Percentiles rank a stretch among this genome's conserved stretches.
Conservation (phyloP, 2,888 invertebrate genomes). For the Limnephilus marmoratus region DNA sequence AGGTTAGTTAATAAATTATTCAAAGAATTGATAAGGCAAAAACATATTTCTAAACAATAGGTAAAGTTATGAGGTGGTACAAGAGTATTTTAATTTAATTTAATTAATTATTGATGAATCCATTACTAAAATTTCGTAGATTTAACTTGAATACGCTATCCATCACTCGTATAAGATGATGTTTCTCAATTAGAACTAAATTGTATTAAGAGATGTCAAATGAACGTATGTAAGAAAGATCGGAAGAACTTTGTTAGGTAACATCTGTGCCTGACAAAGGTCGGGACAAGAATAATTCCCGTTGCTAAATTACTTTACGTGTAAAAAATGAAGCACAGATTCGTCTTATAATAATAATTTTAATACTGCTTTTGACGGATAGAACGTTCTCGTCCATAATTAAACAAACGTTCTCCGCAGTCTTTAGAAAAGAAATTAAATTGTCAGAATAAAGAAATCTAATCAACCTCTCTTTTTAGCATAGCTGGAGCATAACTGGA, state of each 20-base stretch:
- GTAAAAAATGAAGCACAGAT: conserved; percentile 22
- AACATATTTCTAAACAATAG: too few species aligned
- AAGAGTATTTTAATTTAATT: too few species aligned
- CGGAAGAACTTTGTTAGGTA: background rate
- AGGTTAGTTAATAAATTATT: too few species aligned
- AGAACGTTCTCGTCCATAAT: background rate
- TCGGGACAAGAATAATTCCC: conserved; percentile 20
- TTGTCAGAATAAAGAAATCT: background rate
- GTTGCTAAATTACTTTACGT: background rate
- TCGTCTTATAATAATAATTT: conserved; percentile 24
- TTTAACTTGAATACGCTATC: background rate
- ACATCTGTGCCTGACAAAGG: conserved; percentile 44
- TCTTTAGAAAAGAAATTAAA: background rate
- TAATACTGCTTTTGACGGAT: conserved; percentile 27
- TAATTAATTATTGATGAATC: background rate
- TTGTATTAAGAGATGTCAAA: background rate
- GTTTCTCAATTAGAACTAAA: background rate
- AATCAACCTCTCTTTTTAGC: background rate
- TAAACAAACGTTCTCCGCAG: background rate
- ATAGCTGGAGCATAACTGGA: background rate
- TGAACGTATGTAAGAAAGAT: background rate
- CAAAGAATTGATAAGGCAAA: too few species aligned
- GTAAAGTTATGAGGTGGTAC: too few species aligned
- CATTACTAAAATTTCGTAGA: background rate
- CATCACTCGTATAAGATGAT: background rate